A percentile compares a stretch with the other conserved stretches of the same genome.
Conservation (phyloP, 1,140 invertebrate genomes). For the Tetramorium simillimum region DNA sequence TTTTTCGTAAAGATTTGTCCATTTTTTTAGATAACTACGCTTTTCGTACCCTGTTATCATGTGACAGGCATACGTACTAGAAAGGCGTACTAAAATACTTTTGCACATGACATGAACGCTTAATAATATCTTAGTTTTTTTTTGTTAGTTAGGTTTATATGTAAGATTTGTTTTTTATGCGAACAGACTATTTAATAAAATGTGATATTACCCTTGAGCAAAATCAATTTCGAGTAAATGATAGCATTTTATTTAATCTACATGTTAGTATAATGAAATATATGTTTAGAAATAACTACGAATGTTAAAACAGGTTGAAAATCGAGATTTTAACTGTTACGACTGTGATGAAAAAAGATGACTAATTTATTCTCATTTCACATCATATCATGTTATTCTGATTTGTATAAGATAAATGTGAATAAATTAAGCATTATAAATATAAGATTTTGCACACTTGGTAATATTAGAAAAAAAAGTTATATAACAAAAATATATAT, state of each 20-base stretch:
- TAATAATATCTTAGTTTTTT: conserved; percentile 11
- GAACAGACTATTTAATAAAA: conserved; percentile 1
- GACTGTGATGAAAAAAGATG: conserved; percentile 33
- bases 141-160: conserved; percentile 8
- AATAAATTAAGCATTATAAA: conserved; percentile 23
- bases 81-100: not conserved
- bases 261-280: conserved; percentile 11
- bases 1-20: conserved; percentile 20
- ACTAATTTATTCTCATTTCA: conserved; percentile 29
- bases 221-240: not conserved
- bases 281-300: conserved; percentile 5
- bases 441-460: conserved; percentile 14
- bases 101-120: conserved; percentile 5
- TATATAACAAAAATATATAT: conserved; percentile 15
- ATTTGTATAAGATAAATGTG: conserved; percentile 1
- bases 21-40: not conserved
- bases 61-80: conserved; percentile 46
- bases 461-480: not conserved
- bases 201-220: not conserved
- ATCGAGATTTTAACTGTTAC: conserved; percentile 24
- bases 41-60: conserved; percentile 49
- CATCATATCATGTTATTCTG: not conserved
- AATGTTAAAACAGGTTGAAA: not conserved
- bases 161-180: conserved; percentile 9
- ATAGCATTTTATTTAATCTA: not conserved